Evolutionary conservation across 2,113 vertebrate species (phyloP).

Genomic region (Pseudonaja textilis): DNA sequence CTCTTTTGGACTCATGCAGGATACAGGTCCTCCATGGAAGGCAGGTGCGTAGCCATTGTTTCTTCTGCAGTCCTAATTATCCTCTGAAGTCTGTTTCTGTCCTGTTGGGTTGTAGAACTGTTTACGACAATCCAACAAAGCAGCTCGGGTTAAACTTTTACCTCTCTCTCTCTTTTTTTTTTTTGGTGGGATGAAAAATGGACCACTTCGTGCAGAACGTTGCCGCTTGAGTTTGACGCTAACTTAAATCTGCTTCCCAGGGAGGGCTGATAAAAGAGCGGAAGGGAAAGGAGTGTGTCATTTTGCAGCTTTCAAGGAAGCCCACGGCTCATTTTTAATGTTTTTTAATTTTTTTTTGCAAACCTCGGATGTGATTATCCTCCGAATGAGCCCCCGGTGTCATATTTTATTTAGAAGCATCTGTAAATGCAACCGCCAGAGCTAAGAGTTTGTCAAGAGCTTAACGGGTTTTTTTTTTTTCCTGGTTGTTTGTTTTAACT

Average conservation of each 20-base stretch:
- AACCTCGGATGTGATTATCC: neutral
- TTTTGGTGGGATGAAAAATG: neutral
- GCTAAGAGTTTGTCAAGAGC: neutral
- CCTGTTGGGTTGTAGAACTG: neutral
- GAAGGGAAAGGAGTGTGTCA: neutral
- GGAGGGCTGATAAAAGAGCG: neutral
- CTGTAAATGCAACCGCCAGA: constrained; percentile 15
- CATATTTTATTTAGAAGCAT: constrained; percentile 34
- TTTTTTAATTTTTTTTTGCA: too few relatives aligned
- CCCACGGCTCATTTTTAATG: neutral
- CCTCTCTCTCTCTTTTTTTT: neutral
- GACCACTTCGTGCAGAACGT: neutral
- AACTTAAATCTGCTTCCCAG: neutral
- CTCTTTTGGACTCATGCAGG: too few relatives aligned
- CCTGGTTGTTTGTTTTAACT: neutral
- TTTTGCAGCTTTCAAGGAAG: neutral
- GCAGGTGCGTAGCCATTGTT: too few relatives aligned
- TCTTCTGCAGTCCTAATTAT: too few relatives aligned
- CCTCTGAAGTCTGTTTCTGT: too few relatives aligned
- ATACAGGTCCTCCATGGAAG: too few relatives aligned
- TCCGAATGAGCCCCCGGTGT: constrained; percentile 20
- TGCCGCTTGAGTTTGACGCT: neutral
- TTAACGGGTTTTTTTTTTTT: neutral
- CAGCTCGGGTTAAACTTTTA: neutral
- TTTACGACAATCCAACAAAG: neutral